Conservation (phyloP, 2,888 invertebrate species). For the Seira musarum region DNA sequence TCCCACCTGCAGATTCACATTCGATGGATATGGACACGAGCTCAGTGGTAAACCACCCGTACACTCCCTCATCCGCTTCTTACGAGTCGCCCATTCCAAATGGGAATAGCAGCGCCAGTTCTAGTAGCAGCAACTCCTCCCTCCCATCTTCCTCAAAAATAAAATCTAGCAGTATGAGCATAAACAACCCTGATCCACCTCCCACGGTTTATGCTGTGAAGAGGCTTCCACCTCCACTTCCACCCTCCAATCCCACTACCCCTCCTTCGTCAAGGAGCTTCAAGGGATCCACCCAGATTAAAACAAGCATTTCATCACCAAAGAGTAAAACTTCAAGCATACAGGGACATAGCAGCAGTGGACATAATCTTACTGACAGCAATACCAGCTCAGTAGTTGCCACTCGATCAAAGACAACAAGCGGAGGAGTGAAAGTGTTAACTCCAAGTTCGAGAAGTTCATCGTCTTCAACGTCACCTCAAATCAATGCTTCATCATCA, state of each 20-base stretch:
- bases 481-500: neutral
- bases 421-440: neutral
- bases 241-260: slow-evolving; percentile 32
- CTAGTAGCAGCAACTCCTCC: neutral
- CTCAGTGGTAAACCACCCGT: slow-evolving; percentile 35
- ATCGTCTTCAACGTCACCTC: slow-evolving; percentile 11
- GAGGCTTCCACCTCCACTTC: slow-evolving; percentile 46
- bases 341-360: neutral
- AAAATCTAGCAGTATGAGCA: slow-evolving; percentile 1
- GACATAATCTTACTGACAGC: neutral
- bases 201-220: slow-evolving; percentile 58
- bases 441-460: neutral
- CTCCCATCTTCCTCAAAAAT: slow-evolving; percentile 26
- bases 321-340: slow-evolving; percentile 18
- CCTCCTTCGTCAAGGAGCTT: slow-evolving; percentile 18
- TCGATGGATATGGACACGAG: slow-evolving; percentile 26
- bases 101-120: slow-evolving; percentile 27
- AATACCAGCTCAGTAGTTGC: slow-evolving; percentile 9
- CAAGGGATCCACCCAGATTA: slow-evolving; percentile 29
- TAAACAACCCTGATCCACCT: neutral
- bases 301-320: slow-evolving; percentile 17
- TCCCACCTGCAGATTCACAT: slow-evolving; percentile 14
- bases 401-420: slow-evolving; percentile 23
- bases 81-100: slow-evolving; percentile 28
- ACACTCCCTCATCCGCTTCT: slow-evolving; percentile 18